Evolutionary conservation across 2,797 vertebrate genomes (phyloP).

Genomic region (Cyclura pinguis): DNA sequence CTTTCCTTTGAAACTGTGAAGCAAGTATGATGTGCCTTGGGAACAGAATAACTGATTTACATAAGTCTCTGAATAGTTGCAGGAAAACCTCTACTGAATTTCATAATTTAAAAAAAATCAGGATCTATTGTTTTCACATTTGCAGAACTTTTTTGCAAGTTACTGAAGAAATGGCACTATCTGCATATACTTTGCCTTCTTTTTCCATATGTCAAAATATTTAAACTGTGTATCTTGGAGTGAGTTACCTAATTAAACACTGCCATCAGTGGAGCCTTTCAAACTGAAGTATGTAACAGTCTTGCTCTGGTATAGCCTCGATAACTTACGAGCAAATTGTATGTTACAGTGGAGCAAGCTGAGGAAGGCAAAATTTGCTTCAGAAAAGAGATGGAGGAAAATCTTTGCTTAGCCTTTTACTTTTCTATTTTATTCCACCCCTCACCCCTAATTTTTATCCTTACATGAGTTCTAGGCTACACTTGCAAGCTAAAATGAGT

Average conservation of each 20-base stretch:
- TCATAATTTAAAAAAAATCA: neutral
- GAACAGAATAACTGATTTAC: slow-evolving; percentile 48
- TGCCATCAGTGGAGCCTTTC: neutral
- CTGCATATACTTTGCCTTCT: neutral
- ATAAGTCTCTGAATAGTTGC: slow-evolving; percentile 32
- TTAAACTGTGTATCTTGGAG: neutral
- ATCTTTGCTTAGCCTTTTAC: neutral
- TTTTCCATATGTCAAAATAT: slow-evolving; percentile 21
- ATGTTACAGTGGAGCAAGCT: neutral
- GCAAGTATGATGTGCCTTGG: slow-evolving; percentile 45
- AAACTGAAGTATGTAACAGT: neutral
- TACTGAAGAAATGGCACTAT: slow-evolving; percentile 14
- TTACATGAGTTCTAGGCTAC: neutral
- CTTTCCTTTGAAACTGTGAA: neutral
- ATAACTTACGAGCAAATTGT: neutral
- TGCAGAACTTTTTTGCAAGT: slow-evolving; percentile 1
- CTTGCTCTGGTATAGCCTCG: too few relatives aligned
- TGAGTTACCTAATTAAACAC: neutral
- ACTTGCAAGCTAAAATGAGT: neutral
- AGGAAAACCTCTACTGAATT: neutral
- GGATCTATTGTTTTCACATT: neutral
- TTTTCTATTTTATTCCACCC: neutral
- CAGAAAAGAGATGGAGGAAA: neutral
- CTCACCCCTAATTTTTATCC: neutral
- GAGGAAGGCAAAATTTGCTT: neutral